Conservation (phyloP, 2,113 vertebrate species). For the Notiomystis cincta region DNA sequence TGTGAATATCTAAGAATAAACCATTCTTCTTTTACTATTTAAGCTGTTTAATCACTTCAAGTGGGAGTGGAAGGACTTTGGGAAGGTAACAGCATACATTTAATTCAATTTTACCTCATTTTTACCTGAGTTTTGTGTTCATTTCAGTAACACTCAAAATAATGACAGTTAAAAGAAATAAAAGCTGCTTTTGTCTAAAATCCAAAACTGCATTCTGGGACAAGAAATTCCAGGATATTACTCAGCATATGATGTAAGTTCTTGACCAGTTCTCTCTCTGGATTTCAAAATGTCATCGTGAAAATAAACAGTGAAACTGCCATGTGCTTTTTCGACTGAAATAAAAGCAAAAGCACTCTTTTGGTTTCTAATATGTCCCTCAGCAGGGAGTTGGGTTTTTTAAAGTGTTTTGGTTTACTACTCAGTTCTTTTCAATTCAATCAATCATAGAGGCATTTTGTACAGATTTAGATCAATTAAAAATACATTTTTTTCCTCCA, state of each 20-base stretch:
- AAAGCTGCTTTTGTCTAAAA: background rate
- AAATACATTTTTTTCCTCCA: fast-evolving
- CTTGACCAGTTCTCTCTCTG: background rate
- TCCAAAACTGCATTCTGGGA: background rate
- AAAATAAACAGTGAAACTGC: background rate
- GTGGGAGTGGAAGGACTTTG: background rate
- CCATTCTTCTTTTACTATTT: background rate
- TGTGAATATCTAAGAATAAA: constrained; percentile 25
- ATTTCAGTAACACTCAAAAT: background rate
- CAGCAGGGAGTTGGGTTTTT: background rate
- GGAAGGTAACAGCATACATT: background rate
- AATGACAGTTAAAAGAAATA: background rate
- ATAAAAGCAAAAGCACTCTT: background rate
- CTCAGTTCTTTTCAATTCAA: background rate
- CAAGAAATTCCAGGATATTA: background rate
- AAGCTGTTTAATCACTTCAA: background rate
- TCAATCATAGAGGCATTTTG: background rate
- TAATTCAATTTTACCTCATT: background rate
- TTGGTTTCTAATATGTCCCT: background rate
- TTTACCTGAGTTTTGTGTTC: background rate
- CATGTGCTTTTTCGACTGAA: background rate
- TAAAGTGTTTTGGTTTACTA: background rate
- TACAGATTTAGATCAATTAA: background rate
- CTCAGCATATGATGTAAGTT: fast-evolving
- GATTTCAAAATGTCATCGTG: background rate